Evolutionary conservation across 30 jellyfish, hydroid and myxozoan genomes (phyloP).

Genomic region (Pelagia noctiluca): DNA sequence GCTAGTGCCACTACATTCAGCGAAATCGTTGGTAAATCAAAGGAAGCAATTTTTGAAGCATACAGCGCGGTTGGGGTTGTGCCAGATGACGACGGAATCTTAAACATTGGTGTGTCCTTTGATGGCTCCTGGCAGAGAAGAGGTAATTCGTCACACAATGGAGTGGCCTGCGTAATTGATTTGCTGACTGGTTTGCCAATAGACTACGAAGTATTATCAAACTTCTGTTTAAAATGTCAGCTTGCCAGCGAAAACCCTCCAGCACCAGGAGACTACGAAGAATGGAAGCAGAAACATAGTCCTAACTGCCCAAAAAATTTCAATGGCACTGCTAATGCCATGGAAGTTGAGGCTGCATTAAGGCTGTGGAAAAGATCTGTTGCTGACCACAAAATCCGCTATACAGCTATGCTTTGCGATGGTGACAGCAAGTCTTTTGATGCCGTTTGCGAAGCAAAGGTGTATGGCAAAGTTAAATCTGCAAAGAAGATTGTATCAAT

Average conservation of each 20-base stretch:
- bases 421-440: slow-evolving; percentile 23
- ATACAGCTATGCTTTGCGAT: slow-evolving; percentile 40
- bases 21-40: neutral
- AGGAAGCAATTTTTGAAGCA: slow-evolving; percentile 10
- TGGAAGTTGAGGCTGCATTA: slow-evolving; percentile 43
- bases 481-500: slow-evolving; percentile 26
- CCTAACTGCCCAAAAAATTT: neutral
- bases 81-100: slow-evolving; percentile 5
- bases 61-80: slow-evolving; percentile 1
- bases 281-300: neutral
- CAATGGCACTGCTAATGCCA: slow-evolving; percentile 19
- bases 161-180: slow-evolving; percentile 57
- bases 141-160: slow-evolving; percentile 62
- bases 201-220: slow-evolving; percentile 4
- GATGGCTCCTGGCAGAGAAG: slow-evolving; percentile 71
- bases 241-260: neutral
- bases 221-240: slow-evolving; percentile 8
- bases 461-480: neutral
- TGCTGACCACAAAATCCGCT: neutral
- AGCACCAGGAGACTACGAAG: neutral
- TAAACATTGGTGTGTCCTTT: slow-evolving; percentile 46
- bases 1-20: slow-evolving; percentile 9
- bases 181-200: slow-evolving; percentile 57
- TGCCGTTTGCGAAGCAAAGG: neutral
- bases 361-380: slow-evolving; percentile 25